Evolutionary conservation across 2,797 vertebrate genomes (phyloP), one percentile per base, ranked within the genome.

Genomic region (Sciurus carolinensis): DNA sequence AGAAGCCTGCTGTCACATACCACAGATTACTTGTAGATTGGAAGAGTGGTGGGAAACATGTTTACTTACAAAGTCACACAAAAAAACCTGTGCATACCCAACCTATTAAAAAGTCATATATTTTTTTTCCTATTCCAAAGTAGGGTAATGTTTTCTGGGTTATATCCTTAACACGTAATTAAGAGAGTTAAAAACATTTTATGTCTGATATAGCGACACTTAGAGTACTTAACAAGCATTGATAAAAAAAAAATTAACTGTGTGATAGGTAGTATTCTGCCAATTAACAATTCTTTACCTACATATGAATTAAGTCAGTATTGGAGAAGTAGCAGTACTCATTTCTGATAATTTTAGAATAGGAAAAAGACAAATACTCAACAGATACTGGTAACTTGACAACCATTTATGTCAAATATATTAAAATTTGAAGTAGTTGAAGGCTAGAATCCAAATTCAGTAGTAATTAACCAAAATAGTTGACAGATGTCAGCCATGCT

Each of bases 401-500:
- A 96, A 96, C 52, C 42, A 0, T 96, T 95, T 92, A 54, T 95
- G 91, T 95, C 90, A 96, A 91, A 96, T 86, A 62, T 72, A 93
- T 95, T 95, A 95, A 90, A 95, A 96, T 97, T 94, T 96, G 90
- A 96, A 97, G 76, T 95, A 95, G 62, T 95, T 62, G 93, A 90
- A 94, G 90, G 73, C 87, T 90, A 72, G 91, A 94, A 95, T 97
- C 85, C 95, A 95, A 96, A 96, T 98, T 95, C 93, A 89, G 94
- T 89, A 93, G 88, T 97, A 96, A 98, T 97, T 97, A 97, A 97
- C 95, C 76, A 94, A 95, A 97, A 97, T 89, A 97, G 95, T 93
- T 96, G 98, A 97, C 97, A 98, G 97, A 95, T 98, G 97, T 98
- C 97, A 97, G 95, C 90, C 80, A 92, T 93, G 79, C 97, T 97